Conservation (phyloP, 2,797 vertebrate genomes). For the Siniperca undulata region DNA sequence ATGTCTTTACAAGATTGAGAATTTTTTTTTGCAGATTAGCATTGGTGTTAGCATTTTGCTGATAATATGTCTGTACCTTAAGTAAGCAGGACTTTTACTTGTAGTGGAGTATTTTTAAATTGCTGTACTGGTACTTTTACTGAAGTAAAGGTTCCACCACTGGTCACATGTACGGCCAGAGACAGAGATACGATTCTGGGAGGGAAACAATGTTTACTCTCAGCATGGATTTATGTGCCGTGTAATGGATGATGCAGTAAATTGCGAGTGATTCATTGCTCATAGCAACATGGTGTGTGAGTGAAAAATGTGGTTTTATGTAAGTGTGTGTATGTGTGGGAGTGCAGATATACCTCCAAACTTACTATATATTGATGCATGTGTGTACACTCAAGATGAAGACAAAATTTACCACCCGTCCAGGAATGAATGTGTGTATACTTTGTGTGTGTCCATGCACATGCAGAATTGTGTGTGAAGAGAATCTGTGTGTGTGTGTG, state of each 20-base stretch:
- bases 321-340: background rate
- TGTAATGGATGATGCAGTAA: slow-evolving; percentile 5
- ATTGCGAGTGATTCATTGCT: background rate
- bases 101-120: background rate
- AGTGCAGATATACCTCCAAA: background rate
- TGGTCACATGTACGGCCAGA: background rate
- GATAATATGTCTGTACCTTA: background rate
- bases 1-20: slow-evolving; percentile 6
- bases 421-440: background rate
- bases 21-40: slow-evolving; percentile 7
- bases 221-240: slow-evolving; percentile 8
- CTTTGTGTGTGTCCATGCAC: background rate
- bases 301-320: slow-evolving; percentile 4
- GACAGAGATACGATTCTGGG: background rate
- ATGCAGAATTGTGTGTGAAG: slow-evolving; percentile 39
- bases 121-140: background rate
- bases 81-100: background rate
- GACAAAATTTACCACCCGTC: background rate
- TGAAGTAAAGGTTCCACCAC: too few relatives aligned
- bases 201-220: slow-evolving; percentile 1
- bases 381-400: background rate
- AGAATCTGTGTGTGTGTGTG: slow-evolving; percentile 9
- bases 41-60: background rate
- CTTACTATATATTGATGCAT: background rate
- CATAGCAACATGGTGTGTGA: background rate